phyloP scores from a whole-genome alignment of 1,140 invertebrate species.

The Drosophila sp. region DNA sequence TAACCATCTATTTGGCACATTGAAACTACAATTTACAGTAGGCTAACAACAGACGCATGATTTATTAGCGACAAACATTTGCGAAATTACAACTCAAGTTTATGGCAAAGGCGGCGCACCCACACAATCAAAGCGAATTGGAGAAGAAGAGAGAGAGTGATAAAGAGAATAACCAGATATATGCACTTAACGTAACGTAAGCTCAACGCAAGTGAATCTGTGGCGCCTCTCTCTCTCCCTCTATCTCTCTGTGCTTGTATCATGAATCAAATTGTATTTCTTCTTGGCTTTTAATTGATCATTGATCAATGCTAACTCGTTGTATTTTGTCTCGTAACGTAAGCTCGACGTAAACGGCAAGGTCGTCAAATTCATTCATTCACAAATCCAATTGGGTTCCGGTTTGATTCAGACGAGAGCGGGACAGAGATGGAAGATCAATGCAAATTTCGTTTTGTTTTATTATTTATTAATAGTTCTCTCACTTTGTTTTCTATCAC shows the following conservation, averaged over 20 bases:
- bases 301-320: slow-evolving; percentile 45
- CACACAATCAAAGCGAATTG: slow-evolving; percentile 9
- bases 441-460: slow-evolving; percentile 35
- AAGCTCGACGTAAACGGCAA: slow-evolving; percentile 45
- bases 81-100: slow-evolving; percentile 70
- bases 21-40: slow-evolving; percentile 49
- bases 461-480: slow-evolving; percentile 54
- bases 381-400: slow-evolving; percentile 52
- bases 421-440: slow-evolving; percentile 7
- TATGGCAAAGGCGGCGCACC: slow-evolving; percentile 39
- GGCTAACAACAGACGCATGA: slow-evolving; percentile 55
- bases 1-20: slow-evolving; percentile 35
- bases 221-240: neutral
- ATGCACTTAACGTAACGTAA: slow-evolving; percentile 38
- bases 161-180: slow-evolving; percentile 6
- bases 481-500: slow-evolving; percentile 13
- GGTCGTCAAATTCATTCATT: slow-evolving; percentile 51
- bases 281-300: slow-evolving; percentile 29
- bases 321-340: slow-evolving; percentile 24
- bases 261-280: slow-evolving; percentile 38
- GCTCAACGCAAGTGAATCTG: slow-evolving; percentile 24
- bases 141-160: neutral
- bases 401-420: slow-evolving; percentile 33
- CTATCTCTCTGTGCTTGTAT: neutral
- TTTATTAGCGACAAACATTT: slow-evolving; percentile 69